Evolutionary conservation across 2,888 invertebrate genomes (phyloP).

Genomic region (Pristionchus arcanus): DNA sequence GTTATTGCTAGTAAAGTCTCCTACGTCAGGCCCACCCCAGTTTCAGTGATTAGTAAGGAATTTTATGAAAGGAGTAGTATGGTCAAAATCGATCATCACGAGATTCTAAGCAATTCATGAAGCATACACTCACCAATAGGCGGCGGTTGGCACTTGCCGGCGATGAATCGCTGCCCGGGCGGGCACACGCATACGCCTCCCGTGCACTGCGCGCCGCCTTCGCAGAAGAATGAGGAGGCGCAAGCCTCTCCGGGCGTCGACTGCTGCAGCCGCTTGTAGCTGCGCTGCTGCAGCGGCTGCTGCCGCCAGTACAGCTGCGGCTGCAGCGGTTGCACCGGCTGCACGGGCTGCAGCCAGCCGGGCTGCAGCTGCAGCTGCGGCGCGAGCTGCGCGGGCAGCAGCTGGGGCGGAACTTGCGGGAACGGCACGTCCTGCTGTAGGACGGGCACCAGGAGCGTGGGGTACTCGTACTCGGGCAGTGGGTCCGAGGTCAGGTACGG

Average conservation of each 20-base stretch:
- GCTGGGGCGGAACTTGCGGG: constrained; percentile 37
- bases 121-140: constrained; percentile 29
- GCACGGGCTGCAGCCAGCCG: constrained; percentile 9
- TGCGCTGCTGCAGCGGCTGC: neutral
- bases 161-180: constrained; percentile 60
- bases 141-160: constrained; percentile 60
- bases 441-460: neutral
- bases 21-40: too few species aligned
- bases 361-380: neutral
- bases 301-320: neutral
- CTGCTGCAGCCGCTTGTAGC: neutral
- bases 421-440: neutral
- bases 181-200: constrained; percentile 69
- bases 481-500: neutral
- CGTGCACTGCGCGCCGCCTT: constrained; percentile 66
- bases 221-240: constrained; percentile 54
- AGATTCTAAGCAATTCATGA: too few species aligned
- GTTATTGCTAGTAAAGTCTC: too few species aligned
- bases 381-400: neutral
- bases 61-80: too few species aligned
- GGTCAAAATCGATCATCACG: too few species aligned
- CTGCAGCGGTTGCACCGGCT: neutral
- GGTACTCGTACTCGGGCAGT: neutral
- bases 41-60: too few species aligned
- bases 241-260: constrained; percentile 53